Base-by-base conservation (phyloP, 2,113 vertebrate genomes). In the Thymallus thymallus region DNA sequence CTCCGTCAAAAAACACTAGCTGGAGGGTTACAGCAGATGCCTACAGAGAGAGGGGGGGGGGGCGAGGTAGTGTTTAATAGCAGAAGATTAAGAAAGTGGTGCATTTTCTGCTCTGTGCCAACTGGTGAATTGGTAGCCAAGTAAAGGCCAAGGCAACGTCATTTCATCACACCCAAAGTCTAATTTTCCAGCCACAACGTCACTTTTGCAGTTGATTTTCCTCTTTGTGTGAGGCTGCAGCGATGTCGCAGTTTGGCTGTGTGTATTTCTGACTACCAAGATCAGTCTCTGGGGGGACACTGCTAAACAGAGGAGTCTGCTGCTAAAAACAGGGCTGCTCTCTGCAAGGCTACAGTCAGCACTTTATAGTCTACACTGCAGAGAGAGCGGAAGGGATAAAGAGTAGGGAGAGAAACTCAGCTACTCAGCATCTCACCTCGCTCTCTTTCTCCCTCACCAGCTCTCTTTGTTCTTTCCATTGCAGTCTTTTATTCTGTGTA, bases 1-100 rank as follows among this genome's bases (percentile, higher is more conserved):
- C 96, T 0, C 96, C 96, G 0, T 98, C 96, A 56, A 97, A 91
- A 83, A 98, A 98, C 12, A 96, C 92, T 10, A 98, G 86, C 91
- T 97, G 95, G 14, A 97, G 90, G 1, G 94, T 92, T 72, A 96
- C 81, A 0, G 85, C 88, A 45, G 82, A 75, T 70, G 83, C 90
- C 93, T 94, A 26, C 2, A 62, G 12, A 23, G 22, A 41, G 10
- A 16, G 14, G 6, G 61, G n/a, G 13, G 2, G 12, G 23, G n/a
- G 13, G 2, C 3, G 23, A 51, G 48, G 48, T n/a, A 61, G n/a
- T 4, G n/a, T 16, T 58, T 20, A n/a, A n/a, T 16, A 2, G n/a
- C 14, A 58, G 6, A 7, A 58, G 64, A n/a, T 14, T 12, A 35
- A 62, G 61, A 16, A 16, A 29, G 35, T 10, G 35, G 35, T 41